These are phyloP conservation scores for Antheraea assamensis DNA, from an alignment of 2,888 invertebrate genomes.

Conservation along the genomic window DNA sequence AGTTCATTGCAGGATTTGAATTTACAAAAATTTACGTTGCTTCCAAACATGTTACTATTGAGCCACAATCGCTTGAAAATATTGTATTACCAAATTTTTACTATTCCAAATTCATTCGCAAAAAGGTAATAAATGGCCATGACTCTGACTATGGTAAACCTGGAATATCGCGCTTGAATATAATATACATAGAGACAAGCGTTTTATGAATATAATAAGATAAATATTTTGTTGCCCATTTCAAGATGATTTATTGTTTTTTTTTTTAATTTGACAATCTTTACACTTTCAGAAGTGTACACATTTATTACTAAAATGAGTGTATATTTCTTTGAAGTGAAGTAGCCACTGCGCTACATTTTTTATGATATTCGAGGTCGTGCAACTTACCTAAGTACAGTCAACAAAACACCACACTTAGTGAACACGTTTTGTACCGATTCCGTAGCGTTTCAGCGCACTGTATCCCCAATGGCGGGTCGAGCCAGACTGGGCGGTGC, in stretches of 20 bases:
- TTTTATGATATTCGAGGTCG: neutral
- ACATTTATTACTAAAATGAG: neutral
- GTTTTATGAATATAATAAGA: no score
- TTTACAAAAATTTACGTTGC: neutral
- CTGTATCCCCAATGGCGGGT: conserved; percentile 43
- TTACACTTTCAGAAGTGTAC: neutral
- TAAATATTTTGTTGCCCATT: no score
- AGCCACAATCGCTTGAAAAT: neutral
- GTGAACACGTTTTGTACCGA: neutral
- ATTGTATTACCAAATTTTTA: neutral
- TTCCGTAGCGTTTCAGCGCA: conserved; percentile 31
- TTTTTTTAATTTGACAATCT: no score
- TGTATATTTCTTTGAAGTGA: neutral
- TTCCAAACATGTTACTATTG: neutral
- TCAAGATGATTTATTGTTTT: no score
- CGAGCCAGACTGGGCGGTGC: conserved; percentile 49
- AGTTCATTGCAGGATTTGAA: neutral
- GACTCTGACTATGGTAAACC: no score
- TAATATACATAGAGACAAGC: no score
- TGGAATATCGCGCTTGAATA: no score
- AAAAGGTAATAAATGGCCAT: no score
- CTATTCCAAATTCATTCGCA: neutral
- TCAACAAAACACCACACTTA: conserved; percentile 9
- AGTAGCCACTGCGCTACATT: neutral
- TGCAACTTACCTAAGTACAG: conserved; percentile 13